Evolutionary conservation across 2,797 vertebrate species (phyloP).

Genomic region (Menidia menidia): DNA sequence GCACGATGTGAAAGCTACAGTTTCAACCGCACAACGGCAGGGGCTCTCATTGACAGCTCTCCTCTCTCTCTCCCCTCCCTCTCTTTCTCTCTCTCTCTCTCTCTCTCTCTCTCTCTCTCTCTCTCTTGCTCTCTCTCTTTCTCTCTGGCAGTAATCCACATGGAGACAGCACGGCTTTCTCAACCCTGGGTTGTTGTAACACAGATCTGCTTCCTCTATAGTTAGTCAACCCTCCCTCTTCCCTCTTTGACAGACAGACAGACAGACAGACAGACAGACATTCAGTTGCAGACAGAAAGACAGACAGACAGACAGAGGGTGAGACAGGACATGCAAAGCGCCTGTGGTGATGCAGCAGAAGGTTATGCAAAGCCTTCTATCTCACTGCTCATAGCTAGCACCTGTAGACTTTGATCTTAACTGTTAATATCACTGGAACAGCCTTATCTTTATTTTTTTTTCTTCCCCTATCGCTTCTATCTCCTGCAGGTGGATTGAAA

Average conservation of each 20-base stretch:
- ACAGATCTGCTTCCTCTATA: slow-evolving; percentile 37
- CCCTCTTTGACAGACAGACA: slow-evolving; percentile 10
- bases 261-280: slow-evolving; percentile 9
- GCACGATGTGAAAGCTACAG: slow-evolving; percentile 6
- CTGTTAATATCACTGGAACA: slow-evolving; percentile 44
- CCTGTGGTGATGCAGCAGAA: slow-evolving; percentile 61
- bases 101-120: too few species aligned
- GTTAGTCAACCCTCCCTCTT: slow-evolving; percentile 40
- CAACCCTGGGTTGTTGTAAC: slow-evolving; percentile 30
- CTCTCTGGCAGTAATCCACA: slow-evolving; percentile 36
- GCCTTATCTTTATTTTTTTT: slow-evolving; percentile 47
- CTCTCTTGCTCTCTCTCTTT: not conserved
- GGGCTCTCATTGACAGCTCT: slow-evolving; percentile 25
- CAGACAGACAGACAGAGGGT: slow-evolving; percentile 4
- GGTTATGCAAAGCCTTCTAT: slow-evolving; percentile 68
- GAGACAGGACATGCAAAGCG: slow-evolving; percentile 65
- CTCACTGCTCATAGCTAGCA: slow-evolving; percentile 13
- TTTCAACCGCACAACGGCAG: slow-evolving; percentile 25
- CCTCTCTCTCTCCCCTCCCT: not conserved
- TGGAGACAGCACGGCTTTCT: slow-evolving; percentile 35
- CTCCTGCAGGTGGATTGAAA: not conserved
- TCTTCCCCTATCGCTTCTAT: slow-evolving; percentile 27
- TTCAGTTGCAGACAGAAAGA: slow-evolving; percentile 21
- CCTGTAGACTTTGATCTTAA: slow-evolving; percentile 70
- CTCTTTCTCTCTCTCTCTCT: too few species aligned